Conservation (phyloP, 2,888 invertebrate genomes). For the Hipparchia semele region DNA sequence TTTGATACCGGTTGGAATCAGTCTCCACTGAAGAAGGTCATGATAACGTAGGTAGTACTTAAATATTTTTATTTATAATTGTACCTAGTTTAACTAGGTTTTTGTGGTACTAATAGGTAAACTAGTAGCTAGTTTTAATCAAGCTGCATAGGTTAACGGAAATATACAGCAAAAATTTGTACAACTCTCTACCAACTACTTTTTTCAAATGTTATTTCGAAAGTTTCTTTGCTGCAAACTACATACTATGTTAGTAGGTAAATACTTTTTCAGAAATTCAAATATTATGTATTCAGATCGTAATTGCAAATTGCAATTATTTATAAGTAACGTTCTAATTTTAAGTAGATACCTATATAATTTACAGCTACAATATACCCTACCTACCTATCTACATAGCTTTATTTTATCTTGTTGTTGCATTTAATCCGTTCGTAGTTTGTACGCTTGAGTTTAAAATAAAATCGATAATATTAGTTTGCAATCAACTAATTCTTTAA, state of each 20-base stretch:
- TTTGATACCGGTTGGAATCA: conserved; percentile 28
- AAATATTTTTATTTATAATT: not conserved
- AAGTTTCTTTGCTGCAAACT: no score
- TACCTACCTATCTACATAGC: not conserved
- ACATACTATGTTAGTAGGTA: no score
- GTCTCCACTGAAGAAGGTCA: conserved; percentile 23
- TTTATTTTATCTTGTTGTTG: not conserved
- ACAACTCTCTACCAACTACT: no score
- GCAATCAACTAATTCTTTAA: not conserved
- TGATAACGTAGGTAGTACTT: not conserved
- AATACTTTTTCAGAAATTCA: not conserved
- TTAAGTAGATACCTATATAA: no score
- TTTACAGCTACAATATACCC: no score
- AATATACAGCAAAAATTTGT: no score
- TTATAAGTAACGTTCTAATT: not conserved
- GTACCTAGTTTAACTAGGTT: not conserved
- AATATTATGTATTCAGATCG: not conserved
- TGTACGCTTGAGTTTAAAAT: not conserved
- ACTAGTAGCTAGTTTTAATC: no score
- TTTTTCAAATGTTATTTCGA: no score
- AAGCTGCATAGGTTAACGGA: no score
- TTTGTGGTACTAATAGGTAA: not conserved
- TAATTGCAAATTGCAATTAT: not conserved
- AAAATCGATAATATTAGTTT: not conserved
- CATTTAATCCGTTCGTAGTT: not conserved